Evolutionary conservation across 2,797 vertebrate genomes (phyloP), one percentile per base, ranked within the genome.

Genomic region (Florisuga fusca): DNA sequence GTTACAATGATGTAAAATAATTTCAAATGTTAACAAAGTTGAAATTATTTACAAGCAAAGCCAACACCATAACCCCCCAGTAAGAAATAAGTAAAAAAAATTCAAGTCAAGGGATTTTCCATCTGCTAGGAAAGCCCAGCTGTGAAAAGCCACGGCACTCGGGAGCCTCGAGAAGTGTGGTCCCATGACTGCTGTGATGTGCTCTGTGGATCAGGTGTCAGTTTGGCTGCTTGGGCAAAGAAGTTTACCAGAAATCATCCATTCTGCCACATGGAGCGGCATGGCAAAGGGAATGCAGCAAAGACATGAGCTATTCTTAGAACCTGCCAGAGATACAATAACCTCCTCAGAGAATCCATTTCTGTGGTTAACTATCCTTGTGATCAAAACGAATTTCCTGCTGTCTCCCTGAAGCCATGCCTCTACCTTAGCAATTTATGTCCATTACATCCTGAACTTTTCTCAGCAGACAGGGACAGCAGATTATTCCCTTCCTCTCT

Each of bases 311-410:
- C 41, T 83, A 68, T 41, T 89, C 64, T 91, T 77, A 84, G 87
- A 92, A 84, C 46, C 61, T 86, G 74, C 51, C 81, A 92, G 74
- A 69, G 84, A 69, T 66, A 55, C 90, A 96, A 62, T 75, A 90
- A 62, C 34, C 29, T 93, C 89, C 86, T 87, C 59, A 73, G 89
- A 87, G 61, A 72, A 88, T 68, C 63, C 16, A 71, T 63, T 95
- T 89, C 45, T 78, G 69, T 7, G 26, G 62, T 73, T 84, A 93
- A 87, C 90, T 82, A 81, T 29, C 77, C 77, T 81, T 78, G 74
- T 69, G 90, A 95, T 89, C n/a, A 66, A 78, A 93, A 94, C 16
- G 38, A 86, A 90, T 92, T 29, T 33, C 74, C 48, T 74, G 7
- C 38, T 29, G 55, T 29, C 71, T 72, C 67, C 59, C 51, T 62